Evolutionary conservation across 1,140 invertebrate genomes (phyloP), one percentile per base, ranked within the genome.

Genomic region (Epicauta chinensis): DNA sequence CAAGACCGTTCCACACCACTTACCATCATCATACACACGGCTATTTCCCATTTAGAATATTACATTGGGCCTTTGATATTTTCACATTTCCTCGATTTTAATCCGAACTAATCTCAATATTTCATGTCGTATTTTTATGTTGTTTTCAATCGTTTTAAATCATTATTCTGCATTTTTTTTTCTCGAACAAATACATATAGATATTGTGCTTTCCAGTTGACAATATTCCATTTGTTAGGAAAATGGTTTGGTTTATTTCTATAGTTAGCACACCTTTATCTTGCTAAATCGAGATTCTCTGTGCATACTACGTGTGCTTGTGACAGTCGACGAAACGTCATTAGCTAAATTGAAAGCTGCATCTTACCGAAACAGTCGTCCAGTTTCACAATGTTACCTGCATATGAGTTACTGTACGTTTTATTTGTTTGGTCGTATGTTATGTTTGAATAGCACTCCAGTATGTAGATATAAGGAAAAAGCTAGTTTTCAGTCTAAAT

Each of bases 331-430:
- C 59, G 65, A 65, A 67, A 69, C 65, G 62, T 69, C 67, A 69
- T 69, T 69, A 69, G 67, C 64, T 61, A 69, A 69, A 69, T 69
- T 69, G 67, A 69, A 67, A 67, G 67, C 64, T 64, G 62, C 65
- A 69, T 69, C 62, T 67, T 66, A 63, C 54, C 50, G 55, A 52
- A 56, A 59, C 59, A 63, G 58, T 39, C 30, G 59, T 17, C 57
- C 63, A 59, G 47, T n/a, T 45, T 34, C 7, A 34, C 44, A n/a
- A 12, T 52, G 16, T 13, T 29, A 10, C 4, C 29, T 17, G 13
- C 23, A 48, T 51, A 49, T 55, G 58, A 51, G 55, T 16, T 16
- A 38, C 14, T 29, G 13, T 13, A 3, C 10, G 48, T 17, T 55
- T n/a, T 5, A 16, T 51, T 35, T 40, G 51, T 10, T 16, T 61